Evolutionary conservation across 2,888 invertebrate genomes (phyloP).

Genomic region (Standfussiana lucernea): DNA sequence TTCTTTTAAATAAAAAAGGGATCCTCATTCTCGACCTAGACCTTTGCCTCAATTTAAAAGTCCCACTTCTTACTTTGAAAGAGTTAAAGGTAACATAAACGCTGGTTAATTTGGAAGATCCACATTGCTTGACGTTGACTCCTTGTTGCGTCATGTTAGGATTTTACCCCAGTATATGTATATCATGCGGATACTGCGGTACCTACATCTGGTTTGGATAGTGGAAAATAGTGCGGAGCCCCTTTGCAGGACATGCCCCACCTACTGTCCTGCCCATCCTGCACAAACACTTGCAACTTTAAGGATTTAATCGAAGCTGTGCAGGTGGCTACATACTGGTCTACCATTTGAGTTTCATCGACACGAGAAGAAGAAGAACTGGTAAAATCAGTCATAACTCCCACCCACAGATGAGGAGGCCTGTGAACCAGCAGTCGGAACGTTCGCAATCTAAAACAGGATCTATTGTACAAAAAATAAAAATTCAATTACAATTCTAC

Average conservation of each 20-base stretch:
- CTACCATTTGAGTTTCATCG: no score
- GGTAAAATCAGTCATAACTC: not conserved
- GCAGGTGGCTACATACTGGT: no score
- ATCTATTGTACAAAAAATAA: not conserved
- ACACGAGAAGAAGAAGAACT: no score
- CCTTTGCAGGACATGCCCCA: no score
- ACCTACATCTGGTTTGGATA: not conserved
- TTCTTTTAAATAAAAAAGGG: not conserved
- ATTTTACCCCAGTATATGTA: not conserved
- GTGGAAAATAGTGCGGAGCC: not conserved
- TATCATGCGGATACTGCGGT: not conserved
- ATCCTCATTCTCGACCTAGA: not conserved
- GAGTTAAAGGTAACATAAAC: not conserved
- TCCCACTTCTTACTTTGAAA: not conserved
- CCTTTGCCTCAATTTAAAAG: not conserved
- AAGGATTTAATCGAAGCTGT: no score
- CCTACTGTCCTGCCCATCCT: no score
- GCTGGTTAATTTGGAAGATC: not conserved
- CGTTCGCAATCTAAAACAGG: not conserved
- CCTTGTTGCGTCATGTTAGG: not conserved
- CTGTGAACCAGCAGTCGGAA: not conserved
- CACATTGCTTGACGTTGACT: not conserved
- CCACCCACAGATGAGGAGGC: not conserved
- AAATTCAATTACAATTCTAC: conserved; percentile 1
- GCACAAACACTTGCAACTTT: no score